Evolutionary conservation across 2,113 vertebrate species (phyloP).

Genomic region (Corythoichthys intestinalis): DNA sequence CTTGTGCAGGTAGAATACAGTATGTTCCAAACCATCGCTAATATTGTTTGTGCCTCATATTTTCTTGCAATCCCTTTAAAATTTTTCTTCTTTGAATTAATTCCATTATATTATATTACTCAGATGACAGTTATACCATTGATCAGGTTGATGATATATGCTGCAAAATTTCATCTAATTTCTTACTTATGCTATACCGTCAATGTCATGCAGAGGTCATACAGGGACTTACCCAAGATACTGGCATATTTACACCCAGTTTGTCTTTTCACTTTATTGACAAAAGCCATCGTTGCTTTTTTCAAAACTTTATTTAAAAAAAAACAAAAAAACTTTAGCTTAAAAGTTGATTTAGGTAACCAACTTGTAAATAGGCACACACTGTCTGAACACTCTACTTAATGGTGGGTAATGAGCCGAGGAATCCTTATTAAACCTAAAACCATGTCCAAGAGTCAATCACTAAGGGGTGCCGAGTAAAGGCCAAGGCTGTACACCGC

Average conservation of each 20-base stretch:
- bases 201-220: background rate
- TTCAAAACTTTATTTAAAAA: background rate
- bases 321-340: background rate
- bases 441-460: background rate
- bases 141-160: background rate
- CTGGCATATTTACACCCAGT: background rate
- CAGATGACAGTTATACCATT: background rate
- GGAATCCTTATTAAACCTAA: background rate
- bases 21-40: background rate
- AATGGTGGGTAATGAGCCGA: background rate
- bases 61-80: background rate
- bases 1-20: conserved; percentile 82
- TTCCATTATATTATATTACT: background rate
- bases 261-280: background rate
- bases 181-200: background rate
- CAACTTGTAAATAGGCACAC: background rate
- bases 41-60: background rate
- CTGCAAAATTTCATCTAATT: background rate
- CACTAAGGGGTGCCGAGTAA: background rate
- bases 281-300: background rate
- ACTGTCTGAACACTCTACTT: background rate
- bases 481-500: background rate
- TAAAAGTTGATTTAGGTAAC: background rate
- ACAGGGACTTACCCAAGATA: background rate
- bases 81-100: background rate